These are phyloP conservation scores for Cuculus canorus DNA, from an alignment of 2,797 vertebrate genomes.

Conservation along the genomic window DNA sequence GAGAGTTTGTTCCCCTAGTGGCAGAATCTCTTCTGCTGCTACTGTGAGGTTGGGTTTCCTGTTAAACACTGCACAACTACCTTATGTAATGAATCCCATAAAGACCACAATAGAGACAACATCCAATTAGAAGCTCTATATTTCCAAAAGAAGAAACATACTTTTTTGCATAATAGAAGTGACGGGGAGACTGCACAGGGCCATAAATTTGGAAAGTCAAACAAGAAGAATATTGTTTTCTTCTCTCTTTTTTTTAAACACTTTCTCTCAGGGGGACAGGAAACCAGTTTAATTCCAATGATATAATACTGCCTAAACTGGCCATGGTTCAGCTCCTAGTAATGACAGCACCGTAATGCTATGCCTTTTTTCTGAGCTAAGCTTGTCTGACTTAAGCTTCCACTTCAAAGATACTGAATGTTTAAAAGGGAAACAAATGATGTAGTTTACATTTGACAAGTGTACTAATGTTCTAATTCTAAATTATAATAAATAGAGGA, in stretches of 20 bases:
- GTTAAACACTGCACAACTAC: neutral
- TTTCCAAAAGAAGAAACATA: neutral
- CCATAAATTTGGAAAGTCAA: conserved; percentile 30
- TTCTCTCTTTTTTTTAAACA: conserved; percentile 65
- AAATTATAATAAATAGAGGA: neutral
- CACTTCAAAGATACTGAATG: neutral
- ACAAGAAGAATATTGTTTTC: conserved; percentile 73
- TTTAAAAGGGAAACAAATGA: neutral
- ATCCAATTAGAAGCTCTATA: neutral
- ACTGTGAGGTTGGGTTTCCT: neutral
- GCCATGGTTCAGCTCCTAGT: conserved; percentile 52
- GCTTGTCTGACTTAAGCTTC: conserved; percentile 1
- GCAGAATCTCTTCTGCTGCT: neutral
- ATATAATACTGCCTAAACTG: conserved; percentile 68
- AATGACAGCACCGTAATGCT: conserved; percentile 68
- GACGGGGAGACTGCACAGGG: conserved; percentile 40
- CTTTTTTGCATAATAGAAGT: neutral
- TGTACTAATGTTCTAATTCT: neutral
- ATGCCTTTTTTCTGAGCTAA: conserved; percentile 22
- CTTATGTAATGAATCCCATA: neutral
- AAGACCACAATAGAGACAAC: neutral
- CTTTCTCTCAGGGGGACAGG: conserved; percentile 72
- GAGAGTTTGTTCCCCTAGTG: neutral
- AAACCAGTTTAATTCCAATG: conserved; percentile 71
- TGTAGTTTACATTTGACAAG: neutral